Conservation (phyloP, 2,113 vertebrate genomes). For the Dromas ardeola region DNA sequence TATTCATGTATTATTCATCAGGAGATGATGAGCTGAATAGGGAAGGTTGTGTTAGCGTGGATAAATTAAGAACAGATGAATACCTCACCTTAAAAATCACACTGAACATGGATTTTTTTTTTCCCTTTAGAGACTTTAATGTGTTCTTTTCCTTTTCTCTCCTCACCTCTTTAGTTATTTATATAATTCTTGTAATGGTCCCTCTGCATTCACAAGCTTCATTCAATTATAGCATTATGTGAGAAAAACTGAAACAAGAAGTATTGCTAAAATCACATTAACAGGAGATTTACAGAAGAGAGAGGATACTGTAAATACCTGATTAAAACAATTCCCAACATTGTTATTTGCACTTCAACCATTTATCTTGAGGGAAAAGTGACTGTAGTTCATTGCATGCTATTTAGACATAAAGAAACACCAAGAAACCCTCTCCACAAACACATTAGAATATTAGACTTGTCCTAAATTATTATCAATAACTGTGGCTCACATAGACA, state of each 20-base stretch:
- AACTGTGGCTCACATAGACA: background rate
- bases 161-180: background rate
- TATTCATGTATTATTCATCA: conserved; percentile 58
- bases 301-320: background rate
- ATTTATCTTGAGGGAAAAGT: background rate
- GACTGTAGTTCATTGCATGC: background rate
- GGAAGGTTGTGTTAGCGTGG: conserved; percentile 1
- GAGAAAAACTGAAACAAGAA: background rate
- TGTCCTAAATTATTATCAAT: background rate
- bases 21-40: conserved; percentile 45
- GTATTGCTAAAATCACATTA: background rate
- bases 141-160: background rate
- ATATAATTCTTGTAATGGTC: background rate
- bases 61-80: conserved; percentile 54
- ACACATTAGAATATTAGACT: background rate
- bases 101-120: background rate
- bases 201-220: background rate
- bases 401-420: background rate
- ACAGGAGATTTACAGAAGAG: background rate
- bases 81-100: conserved; percentile 26
- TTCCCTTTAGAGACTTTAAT: background rate
- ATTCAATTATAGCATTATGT: background rate
- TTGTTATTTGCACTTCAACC: background rate
- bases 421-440: background rate
- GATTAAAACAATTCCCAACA: background rate